Base-by-base conservation (phyloP, 2,797 vertebrate species). In the Notamacropus eugenii region DNA sequence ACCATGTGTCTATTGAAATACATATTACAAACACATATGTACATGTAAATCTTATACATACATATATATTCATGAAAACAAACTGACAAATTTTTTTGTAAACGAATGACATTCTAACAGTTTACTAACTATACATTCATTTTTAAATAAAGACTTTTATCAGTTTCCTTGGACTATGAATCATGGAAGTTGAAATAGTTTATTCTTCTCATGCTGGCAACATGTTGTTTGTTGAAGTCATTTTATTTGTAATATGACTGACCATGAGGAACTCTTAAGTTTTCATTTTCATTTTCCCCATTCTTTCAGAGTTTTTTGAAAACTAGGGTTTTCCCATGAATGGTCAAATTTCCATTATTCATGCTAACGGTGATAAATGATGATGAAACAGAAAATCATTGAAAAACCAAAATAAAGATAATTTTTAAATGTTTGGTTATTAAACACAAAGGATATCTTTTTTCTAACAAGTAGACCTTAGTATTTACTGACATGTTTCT, bases 91-190 rank as follows among this genome's bases (percentile, higher is more conserved):
- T 1, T 55, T 92, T 56, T 92, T 55, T 87, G 58, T 90, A 46
- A 82, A n/a, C 67, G 27, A 3, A 34, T 92, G 4, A 19, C 29
- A 58, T 67, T 54, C n/a, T 62, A 82, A 59, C 74, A n/a, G 13
- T 54, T 93, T 94, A 27, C 16, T 56, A 94, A 56, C 55, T 82
- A 90, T 59, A 91, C 31, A 12, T 59, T 92, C 11, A 91, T 6
- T 8, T 50, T 57, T 34, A 34, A 93, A 93, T 52, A 97, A 93
- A 91, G 29, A 91, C 8, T 55, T 94, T 95, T 62, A 10, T 58
- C 16, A 46, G 1, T 11, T 92, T 59, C 62, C 92, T 40, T 40
- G 0, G n/a, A 22, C 16, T 74, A 19, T 74, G n/a, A 74, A 74
- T 82, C n/a, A 22, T 2, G 24, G 34, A 58, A 34, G 0, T n/a